Base-by-base conservation (phyloP, 2,113 vertebrate genomes). In the Ictidomys tridecemlineatus region DNA sequence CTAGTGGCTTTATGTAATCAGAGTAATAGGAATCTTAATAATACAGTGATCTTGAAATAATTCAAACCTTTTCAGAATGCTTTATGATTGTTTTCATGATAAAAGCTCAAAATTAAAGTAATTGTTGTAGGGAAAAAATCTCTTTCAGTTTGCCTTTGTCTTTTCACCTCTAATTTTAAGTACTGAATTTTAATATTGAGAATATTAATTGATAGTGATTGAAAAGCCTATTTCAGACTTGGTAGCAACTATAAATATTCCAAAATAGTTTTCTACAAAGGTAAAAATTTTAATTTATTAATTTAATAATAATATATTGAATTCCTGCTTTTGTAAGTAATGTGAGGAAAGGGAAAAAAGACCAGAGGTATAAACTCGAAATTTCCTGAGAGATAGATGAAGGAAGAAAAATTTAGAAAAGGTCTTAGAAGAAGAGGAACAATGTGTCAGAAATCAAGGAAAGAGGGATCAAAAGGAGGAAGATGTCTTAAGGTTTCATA, bases 21-120 rank as follows among this genome's bases (percentile, higher is more conserved):
- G 45, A 89, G 18, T 80, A 80, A 85, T 2, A 80, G 34, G 17
- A 42, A 11, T 20, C 30, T 90, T 93, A 69, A 80, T n/a, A 76
- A 82, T 39, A 61, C 11, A 70, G 67, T 34, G 39, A 76, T 70
- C 20, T 37, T 69, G 16, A 96, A 65, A 93, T 73, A 95, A 93
- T 48, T 26, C 4, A 93, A 85, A 85, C 1, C 20, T 80, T 93
- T 74, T 73, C 56, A 51, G 22, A 80, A 61, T n/a, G 32, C 32
- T 93, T 32, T 82, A 61, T 76, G 79, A 70, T 90, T 16, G 48
- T 63, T 90, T 86, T 39, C 34, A 86, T 53, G 34, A 89, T 39
- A 17, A 17, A 89, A 69, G 6, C 51, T 93, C 22, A 82, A 32
- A 93, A 90, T 90, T 90, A 85, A 78, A 80, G 17, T 14, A 85